These are phyloP conservation scores for Volucella inanis DNA, from an alignment of 2,888 invertebrate genomes.

Conservation along the genomic window DNA sequence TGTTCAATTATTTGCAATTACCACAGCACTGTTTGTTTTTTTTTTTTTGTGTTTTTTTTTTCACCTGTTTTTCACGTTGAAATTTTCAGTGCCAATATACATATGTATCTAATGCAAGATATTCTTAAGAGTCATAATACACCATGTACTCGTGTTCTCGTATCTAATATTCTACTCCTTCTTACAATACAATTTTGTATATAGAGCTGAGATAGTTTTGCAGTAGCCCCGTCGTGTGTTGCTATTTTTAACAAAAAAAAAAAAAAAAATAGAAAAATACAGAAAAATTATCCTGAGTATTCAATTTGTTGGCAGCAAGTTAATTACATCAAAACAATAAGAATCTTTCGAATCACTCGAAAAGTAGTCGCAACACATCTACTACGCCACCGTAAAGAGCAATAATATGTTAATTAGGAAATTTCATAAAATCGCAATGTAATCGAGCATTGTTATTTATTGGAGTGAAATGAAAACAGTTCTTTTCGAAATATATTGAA, in stretches of 20 bases:
- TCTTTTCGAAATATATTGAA: no score
- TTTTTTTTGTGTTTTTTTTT: neutral
- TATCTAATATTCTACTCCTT: conserved; percentile 15
- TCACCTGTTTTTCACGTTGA: neutral
- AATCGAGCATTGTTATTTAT: neutral
- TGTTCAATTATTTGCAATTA: conserved; percentile 5
- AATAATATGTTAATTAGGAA: conserved; percentile 23
- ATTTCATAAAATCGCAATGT: conserved; percentile 1
- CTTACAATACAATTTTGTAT: neutral
- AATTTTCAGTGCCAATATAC: conserved; percentile 6
- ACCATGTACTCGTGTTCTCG: conserved; percentile 1
- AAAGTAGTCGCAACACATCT: conserved; percentile 25
- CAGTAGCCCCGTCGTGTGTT: neutral
- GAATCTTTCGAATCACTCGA: conserved; percentile 33
- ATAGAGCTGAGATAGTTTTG: neutral
- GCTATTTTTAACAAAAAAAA: conserved; percentile 40
- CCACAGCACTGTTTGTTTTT: conserved; percentile 8
- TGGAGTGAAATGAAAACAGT: neutral
- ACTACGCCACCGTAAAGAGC: conserved; percentile 31
- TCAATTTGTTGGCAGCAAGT: conserved; percentile 63
- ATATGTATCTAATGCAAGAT: conserved; percentile 13
- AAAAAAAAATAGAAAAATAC: conserved; percentile 14
- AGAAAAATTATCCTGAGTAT: conserved; percentile 32
- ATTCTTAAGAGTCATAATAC: neutral
- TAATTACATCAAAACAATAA: conserved; percentile 52